Base-by-base conservation (phyloP, 2,797 vertebrate genomes). In the Menidia menidia region DNA sequence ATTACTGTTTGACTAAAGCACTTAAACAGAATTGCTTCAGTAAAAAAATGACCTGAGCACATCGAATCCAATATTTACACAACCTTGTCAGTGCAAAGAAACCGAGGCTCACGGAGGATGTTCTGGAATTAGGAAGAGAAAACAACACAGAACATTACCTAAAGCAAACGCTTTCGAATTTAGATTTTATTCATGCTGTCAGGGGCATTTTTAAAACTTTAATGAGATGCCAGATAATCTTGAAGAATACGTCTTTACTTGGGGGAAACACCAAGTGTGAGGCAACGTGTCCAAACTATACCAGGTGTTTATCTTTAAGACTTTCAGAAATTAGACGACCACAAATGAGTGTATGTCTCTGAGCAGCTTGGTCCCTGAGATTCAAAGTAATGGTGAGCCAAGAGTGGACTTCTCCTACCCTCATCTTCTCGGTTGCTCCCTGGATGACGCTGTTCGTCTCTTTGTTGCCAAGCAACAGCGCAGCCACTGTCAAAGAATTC, bases 401-500 rank as follows among this genome's bases (percentile, higher is more conserved):
- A 82, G 75, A 62, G 72, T 35, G 72, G 84, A 84, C 83, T 82
- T 84, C 83, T 82, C 73, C 83, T 90, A 88, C 78, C 83, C 92
- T 85, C 88, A 80, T 91, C 89, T 70, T 84, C 87, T 77, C 86
- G 50, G 52, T 64, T 73, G 68, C 86, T 90, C 89, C 86, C 83
- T 67, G 87, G 82, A 92, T 92, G 89, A 90, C 81, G 89, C 89
- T 88, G 88, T 86, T 89, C 72, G 74, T 89, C 88, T 88, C 87
- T 81, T 75, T 73, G 93, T 95, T 95, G 93, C 94, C 86, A 93
- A 80, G 94, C 92, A 95, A 95, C 94, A 91, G 81, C 44, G 86
- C 92, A 92, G 88, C 89, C 88, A 88, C 83, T 87, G 89, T 93
- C 87, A 93, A 94, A 94, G 93, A 94, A 94, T 94, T 89, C 88